A percentile compares a stretch with the other conserved stretches of the same genome.
These are phyloP conservation scores for Irena cyanogastra DNA, from an alignment of 2,113 vertebrate species.

Conservation along the genomic window DNA sequence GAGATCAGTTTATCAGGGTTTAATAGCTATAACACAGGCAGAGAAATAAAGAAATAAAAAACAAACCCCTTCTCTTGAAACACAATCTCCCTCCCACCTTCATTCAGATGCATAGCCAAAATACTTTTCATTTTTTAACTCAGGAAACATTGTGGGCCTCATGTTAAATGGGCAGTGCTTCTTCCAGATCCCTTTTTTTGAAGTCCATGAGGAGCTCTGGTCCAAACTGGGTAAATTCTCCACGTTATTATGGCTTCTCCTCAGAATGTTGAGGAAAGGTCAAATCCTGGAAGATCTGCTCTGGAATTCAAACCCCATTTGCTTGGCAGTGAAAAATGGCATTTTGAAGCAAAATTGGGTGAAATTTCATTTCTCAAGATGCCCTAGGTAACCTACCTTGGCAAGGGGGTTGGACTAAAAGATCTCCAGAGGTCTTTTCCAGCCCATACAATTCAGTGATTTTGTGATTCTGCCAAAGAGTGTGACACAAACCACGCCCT, in stretches of 20 bases:
- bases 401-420: neutral
- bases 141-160: slow-evolving; percentile 23
- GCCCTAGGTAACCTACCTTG: neutral
- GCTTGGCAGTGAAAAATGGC: neutral
- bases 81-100: neutral
- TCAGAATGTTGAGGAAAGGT: neutral
- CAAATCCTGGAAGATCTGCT: neutral
- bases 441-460: neutral
- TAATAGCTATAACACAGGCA: slow-evolving; percentile 31
- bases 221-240: neutral
- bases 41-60: neutral
- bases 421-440: neutral
- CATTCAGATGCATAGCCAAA: slow-evolving; percentile 28
- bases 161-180: neutral
- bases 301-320: neutral
- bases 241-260: neutral
- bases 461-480: neutral
- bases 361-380: neutral
- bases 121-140: slow-evolving; percentile 41
- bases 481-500: neutral
- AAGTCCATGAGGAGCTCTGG: neutral
- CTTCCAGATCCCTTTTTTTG: neutral
- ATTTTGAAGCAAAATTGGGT: neutral
- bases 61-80: neutral
- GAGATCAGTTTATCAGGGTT: slow-evolving; percentile 16